phyloP scores from a whole-genome alignment of 2,888 invertebrate genomes.

The Aromia moschata region DNA sequence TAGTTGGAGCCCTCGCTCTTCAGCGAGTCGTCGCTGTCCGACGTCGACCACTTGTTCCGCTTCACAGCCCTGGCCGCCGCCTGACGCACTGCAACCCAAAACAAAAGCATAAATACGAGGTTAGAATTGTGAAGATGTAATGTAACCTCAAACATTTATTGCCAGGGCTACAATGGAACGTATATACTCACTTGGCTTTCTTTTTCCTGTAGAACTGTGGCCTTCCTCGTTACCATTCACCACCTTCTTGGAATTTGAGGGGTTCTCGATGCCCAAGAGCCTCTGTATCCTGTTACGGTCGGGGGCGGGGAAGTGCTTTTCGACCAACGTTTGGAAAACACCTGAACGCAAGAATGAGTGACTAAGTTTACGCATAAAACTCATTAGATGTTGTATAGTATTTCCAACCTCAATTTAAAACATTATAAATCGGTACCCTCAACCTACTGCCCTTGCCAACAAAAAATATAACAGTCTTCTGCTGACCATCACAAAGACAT shows the following conservation, averaged over 20 bases:
- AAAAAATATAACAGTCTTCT: no score
- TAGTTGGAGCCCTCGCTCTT: slow-evolving; percentile 67
- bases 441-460: no score
- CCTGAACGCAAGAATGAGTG: slow-evolving; percentile 71
- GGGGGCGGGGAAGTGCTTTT: slow-evolving; percentile 98
- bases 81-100: slow-evolving; percentile 69
- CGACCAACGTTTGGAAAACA: slow-evolving; percentile 94
- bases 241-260: slow-evolving; percentile 48
- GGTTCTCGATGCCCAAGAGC: slow-evolving; percentile 65
- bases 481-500: no score
- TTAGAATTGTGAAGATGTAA: no score
- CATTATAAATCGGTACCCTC: no score
- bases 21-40: slow-evolving; percentile 70
- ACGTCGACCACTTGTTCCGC: slow-evolving; percentile 71
- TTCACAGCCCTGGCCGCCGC: slow-evolving; percentile 70
- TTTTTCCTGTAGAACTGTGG: slow-evolving; percentile 62
- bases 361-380: no score
- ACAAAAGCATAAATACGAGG: no score
- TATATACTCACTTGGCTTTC: slow-evolving; percentile 67
- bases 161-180: no score
- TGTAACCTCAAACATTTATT: no score
- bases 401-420: no score
- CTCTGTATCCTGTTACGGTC: slow-evolving; percentile 70
- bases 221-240: slow-evolving; percentile 54
- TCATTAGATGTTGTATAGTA: no score